A percentile compares a stretch with the other conserved stretches of the same genome.
Conservation (phyloP, 1,140 invertebrate genomes). For the Aphis craccivora region DNA sequence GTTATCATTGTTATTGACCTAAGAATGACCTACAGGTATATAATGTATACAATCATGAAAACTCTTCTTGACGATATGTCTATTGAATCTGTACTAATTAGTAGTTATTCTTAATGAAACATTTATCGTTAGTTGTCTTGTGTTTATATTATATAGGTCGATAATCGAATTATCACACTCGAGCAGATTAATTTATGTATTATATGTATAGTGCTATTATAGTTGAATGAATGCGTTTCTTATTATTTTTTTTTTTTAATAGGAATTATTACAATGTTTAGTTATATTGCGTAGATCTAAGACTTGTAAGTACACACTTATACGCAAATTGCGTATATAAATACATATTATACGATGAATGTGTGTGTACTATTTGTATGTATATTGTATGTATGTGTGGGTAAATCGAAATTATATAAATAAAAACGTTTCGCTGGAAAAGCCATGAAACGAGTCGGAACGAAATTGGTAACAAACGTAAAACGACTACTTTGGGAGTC, state of each 20-base stretch:
- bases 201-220: too few species aligned
- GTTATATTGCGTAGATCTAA: not conserved
- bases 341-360: not conserved
- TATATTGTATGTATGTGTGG: not conserved
- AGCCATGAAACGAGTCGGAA: conserved; percentile 3
- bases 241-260: not conserved
- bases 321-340: not conserved
- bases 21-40: not conserved
- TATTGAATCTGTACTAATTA: not conserved
- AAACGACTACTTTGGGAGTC: conserved; percentile 39
- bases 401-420: not conserved
- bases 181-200: too few species aligned
- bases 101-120: not conserved
- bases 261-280: not conserved
- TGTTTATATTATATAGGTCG: too few species aligned
- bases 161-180: too few species aligned
- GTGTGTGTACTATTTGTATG: not conserved
- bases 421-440: conserved; percentile 6
- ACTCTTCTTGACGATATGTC: not conserved
- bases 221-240: not conserved
- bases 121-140: not conserved
- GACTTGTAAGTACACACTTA: not conserved
- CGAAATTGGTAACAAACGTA: conserved; percentile 36
- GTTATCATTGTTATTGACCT: not conserved
- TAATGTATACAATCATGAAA: not conserved